Base-by-base conservation (phyloP, 2,797 vertebrate genomes). In the Gastrophryne carolinensis region DNA sequence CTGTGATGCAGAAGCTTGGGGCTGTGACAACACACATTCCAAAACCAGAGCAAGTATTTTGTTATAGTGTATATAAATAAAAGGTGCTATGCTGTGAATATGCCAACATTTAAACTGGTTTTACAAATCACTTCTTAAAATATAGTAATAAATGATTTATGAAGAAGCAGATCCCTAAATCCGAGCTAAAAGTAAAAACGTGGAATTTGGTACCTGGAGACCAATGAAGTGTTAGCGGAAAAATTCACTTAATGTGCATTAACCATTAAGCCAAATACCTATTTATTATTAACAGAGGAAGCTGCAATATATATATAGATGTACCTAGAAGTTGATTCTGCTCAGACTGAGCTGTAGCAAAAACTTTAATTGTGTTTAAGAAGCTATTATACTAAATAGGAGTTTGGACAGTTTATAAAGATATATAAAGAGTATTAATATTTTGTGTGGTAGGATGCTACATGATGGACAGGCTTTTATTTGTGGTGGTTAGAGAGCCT, bases 1-100 rank as follows among this genome's bases (percentile, higher is more conserved):
- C 65, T 83, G 79, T 79, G 62, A 78, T 83, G 66, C 76, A 83
- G 81, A 61, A 84, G 79, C 79, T 72, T 81, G 73, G 75, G 74
- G 27, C 67, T 87, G 67, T 81, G 81, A 86, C 80, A 77, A 77
- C 69, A 69, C 17, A 78, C 78, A 76, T 81, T 71, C 44, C 34
- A 66, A 82, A 5, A 78, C 21, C 69, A 84, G 53, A 73, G 10
- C 53, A 10, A 37, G 19, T 35, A 8, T 4, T 81, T 26, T 79
- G 58, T 65, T 75, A 41, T 26, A 58, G 72, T 79, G 1, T 68
- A 68, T 80, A 79, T 86, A 81, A 72, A 81, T 80, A 83, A 84
- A 83, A 76, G 23, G 53, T 64, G 71, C 80, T 58, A 75, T 75
- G 41, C 21, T 67, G 63, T 75, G 41, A 60, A 57, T 34, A 35